Base-by-base conservation (phyloP, 2,797 vertebrate genomes). In the Hemitrygon akajei region DNA sequence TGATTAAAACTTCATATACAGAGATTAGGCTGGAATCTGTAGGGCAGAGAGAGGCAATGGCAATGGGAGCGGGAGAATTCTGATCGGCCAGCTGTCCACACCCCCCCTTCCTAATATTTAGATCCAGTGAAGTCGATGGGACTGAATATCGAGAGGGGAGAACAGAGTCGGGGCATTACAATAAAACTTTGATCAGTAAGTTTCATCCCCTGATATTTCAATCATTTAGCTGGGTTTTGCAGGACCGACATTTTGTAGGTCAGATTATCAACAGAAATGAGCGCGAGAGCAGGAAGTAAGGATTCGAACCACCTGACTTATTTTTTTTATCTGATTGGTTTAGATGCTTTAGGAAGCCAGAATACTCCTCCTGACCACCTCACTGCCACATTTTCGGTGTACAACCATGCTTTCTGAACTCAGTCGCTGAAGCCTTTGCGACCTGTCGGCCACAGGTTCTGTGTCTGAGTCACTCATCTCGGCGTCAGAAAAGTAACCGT, bases 401-500 rank as follows among this genome's bases (percentile, higher is more conserved):
- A 91, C 87, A 40, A 40, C 87, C 96, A 99, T 98, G 9, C 96
- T 96, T 94, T 97, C 97, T 80, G 98, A 94, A 94, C 98, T 98
- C 97, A 98, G 96, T 95, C 97, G 97, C 0, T 96, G 95, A 94
- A 97, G 96, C 95, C 96, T 97, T 0, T 97, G 96, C 95, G 97
- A 97, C 93, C 96, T 96, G 80, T 97, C 92, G 71, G 97, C 94
- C 37, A 94, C 95, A 2, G 97, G 94, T 94, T 97, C 98, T 0
- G 95, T 95, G 10, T 98, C 98, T 0, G 96, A 97, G 95, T 98
- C 97, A 87, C 98, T 99, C 97, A 98, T 98, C 96, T 99, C 98
- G 0, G 97, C 98, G 0, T 99, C 98, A 0, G 98, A 98, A 96
- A 98, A 99, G 96, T 98, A 99, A 93, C 98, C 97, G 56, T 99